Base-by-base conservation (phyloP, 2,113 vertebrate genomes). In the Pao palembangensis region DNA sequence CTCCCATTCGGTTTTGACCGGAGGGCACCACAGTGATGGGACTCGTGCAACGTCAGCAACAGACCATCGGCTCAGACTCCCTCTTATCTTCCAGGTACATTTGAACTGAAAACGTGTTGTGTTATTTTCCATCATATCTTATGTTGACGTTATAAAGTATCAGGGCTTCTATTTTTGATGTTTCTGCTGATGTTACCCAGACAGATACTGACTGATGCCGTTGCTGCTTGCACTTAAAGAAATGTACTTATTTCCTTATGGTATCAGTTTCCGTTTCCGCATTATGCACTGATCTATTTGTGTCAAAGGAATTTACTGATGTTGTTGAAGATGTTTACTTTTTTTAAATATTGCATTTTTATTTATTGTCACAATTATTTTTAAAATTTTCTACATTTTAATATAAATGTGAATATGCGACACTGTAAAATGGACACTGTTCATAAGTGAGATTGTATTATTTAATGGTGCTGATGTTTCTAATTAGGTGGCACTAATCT, bases 391-490 rank as follows among this genome's bases (percentile, higher is more conserved):
- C 43, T 71, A 67, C n/a, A 28, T 81, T 88, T 81, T 83, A 78
- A 74, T 60, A 79, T 76, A 12, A 18, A 15, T 88, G 85, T 89
- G 85, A 82, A 89, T 87, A 86, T 75, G 51, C 77, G 63, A 81
- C 58, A 71, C 54, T 88, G 79, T 87, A 84, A 80, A 87, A 84
- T 75, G 79, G 84, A 88, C 79, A 85, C 74, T 88, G 84, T 83
- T 78, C 50, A 77, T 74, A 81, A 63, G 73, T 81, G 75, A 87
- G 82, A 89, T 87, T 88, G 85, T 88, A 82, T 85, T 76, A 80
- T 76, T 83, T 84, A 76, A 80, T 82, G 88, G 88, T 91, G 89
- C 89, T 90, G 84, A 90, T 72, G 73, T 87, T 87, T 82, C 71
- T 78, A 70, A 76, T 67, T 83, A 80, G 76, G 74, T 73, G 85